These are phyloP conservation scores for Hydriomena furcata DNA, from an alignment of 2,888 invertebrate species.

Conservation along the genomic window DNA sequence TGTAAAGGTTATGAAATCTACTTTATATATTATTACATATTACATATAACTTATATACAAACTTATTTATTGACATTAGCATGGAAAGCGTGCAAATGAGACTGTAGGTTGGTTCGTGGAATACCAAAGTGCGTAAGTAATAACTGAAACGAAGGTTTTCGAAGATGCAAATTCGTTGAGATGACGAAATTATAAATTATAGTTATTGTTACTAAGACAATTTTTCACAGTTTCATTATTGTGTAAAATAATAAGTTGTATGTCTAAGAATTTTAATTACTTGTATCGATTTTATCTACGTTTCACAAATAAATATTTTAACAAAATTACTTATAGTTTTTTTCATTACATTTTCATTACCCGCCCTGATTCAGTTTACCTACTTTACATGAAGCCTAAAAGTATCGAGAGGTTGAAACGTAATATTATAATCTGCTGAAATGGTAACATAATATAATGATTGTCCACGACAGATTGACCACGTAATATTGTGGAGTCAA, in stretches of 20 bases:
- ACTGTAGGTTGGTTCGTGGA: conserved; percentile 62
- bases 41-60: conserved; percentile 45
- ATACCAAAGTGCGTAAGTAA: conserved; percentile 29
- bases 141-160: conserved; percentile 61
- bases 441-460: too few relatives aligned
- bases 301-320: conserved; percentile 83
- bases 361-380: neutral
- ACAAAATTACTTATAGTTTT: conserved; percentile 60
- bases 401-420: neutral
- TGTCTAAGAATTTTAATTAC: conserved; percentile 82
- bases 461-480: too few relatives aligned
- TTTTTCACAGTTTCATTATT: conserved; percentile 78
- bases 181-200: conserved; percentile 52
- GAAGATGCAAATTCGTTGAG: conserved; percentile 62
- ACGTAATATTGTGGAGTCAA: too few relatives aligned
- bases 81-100: conserved; percentile 66
- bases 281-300: conserved; percentile 84
- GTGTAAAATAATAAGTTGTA: conserved; percentile 76
- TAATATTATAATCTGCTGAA: conserved; percentile 2
- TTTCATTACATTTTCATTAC: conserved; percentile 29
- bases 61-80: conserved; percentile 59
- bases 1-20: conserved; percentile 55
- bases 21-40: conserved; percentile 33
- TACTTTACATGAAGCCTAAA: neutral
- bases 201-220: conserved; percentile 72